Evolutionary conservation across 2,797 vertebrate genomes (phyloP).

Genomic region (Aulostomus chinensis): DNA sequence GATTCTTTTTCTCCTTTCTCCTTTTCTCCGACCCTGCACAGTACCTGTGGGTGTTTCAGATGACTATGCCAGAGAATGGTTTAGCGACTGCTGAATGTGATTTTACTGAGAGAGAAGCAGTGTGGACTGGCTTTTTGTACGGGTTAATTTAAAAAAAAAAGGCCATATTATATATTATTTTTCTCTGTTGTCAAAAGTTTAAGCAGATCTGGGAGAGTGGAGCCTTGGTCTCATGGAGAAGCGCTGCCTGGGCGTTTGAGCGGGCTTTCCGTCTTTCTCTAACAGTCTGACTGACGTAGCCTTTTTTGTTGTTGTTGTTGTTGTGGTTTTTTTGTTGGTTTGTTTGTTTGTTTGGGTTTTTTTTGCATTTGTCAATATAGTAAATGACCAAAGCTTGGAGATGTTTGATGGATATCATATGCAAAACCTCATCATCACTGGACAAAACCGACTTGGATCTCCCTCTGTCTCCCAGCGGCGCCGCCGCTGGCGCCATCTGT

Average conservation of each 20-base stretch:
- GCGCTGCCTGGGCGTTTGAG: slow-evolving; percentile 53
- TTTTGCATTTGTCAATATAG: slow-evolving; percentile 57
- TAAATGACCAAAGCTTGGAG: slow-evolving; percentile 83
- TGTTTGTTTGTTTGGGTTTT: slow-evolving; percentile 31
- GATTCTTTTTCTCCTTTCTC: slow-evolving; percentile 59
- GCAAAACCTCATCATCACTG: slow-evolving; percentile 74
- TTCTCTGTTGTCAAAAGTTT: slow-evolving; percentile 80
- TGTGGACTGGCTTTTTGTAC: slow-evolving; percentile 85
- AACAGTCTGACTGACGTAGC: slow-evolving; percentile 49
- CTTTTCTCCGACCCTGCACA: slow-evolving; percentile 70
- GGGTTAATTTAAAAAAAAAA: slow-evolving; percentile 83
- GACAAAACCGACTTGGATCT: slow-evolving; percentile 63
- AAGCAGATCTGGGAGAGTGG: slow-evolving; percentile 81
- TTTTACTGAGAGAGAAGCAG: slow-evolving; percentile 84
- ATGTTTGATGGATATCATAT: slow-evolving; percentile 71
- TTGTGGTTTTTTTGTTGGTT: slow-evolving; percentile 27
- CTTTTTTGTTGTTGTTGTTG: too few species aligned
- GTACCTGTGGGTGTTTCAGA: slow-evolving; percentile 78
- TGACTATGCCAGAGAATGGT: slow-evolving; percentile 81
- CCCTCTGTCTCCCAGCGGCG: not conserved
- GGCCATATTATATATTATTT: slow-evolving; percentile 85
- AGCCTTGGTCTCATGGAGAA: slow-evolving; percentile 79
- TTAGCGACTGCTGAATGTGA: slow-evolving; percentile 88
- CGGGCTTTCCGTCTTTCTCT: slow-evolving; percentile 36
- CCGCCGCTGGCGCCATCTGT: not conserved